Conservation (phyloP, 2,888 invertebrate species). For the Elysia crispata region DNA sequence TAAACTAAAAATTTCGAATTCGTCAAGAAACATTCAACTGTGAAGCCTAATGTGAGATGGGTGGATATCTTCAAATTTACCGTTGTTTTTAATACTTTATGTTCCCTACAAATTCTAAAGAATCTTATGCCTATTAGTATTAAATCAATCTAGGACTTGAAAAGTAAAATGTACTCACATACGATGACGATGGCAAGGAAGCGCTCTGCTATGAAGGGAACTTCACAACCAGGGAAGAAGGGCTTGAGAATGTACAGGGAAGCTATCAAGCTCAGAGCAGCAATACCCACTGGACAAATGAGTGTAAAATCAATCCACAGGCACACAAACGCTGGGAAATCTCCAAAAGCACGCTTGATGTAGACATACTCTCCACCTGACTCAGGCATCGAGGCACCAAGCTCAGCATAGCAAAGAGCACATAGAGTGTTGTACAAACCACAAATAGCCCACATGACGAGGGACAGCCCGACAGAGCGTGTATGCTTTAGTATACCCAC, state of each 20-base stretch:
- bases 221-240: conserved; percentile 71
- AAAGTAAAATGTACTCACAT: conserved; percentile 64
- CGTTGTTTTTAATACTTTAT: too few relatives aligned
- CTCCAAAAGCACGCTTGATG: conserved; percentile 74
- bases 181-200: conserved; percentile 70
- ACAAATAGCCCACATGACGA: conserved; percentile 92
- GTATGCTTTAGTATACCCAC: conserved; percentile 89
- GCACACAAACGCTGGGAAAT: conserved; percentile 73
- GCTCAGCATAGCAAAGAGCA: conserved; percentile 92
- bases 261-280: conserved; percentile 74
- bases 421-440: conserved; percentile 87
- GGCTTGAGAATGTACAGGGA: conserved; percentile 75
- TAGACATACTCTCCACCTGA: conserved; percentile 79
- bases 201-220: conserved; percentile 65
- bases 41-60: too few relatives aligned
- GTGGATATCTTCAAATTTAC: too few relatives aligned
- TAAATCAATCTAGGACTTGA: too few relatives aligned
- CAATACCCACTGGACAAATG: conserved; percentile 74
- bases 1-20: too few relatives aligned
- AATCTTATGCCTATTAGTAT: too few relatives aligned
- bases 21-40: too few relatives aligned
- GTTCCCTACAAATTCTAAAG: too few relatives aligned
- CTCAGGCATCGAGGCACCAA: conserved; percentile 91
- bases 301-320: conserved; percentile 75
- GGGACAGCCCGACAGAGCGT: conserved; percentile 85